Conservation (phyloP, 2,797 vertebrate genomes). For the Jordanella pulchra region DNA sequence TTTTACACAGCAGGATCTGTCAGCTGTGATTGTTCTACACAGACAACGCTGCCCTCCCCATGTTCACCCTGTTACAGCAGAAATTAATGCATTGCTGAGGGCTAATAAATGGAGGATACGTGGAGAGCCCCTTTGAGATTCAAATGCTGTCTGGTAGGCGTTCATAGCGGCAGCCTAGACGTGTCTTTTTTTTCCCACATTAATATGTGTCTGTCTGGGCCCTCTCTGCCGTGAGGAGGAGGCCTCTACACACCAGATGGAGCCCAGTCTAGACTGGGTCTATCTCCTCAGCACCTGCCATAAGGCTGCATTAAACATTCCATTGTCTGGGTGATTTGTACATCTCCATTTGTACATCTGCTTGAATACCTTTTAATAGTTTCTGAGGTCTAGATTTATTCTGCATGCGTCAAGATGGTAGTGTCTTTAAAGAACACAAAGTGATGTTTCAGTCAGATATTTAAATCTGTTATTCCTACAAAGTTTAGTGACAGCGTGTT, state of each 20-base stretch:
- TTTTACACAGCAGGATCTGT: conserved; percentile 32
- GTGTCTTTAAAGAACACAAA: conserved; percentile 16
- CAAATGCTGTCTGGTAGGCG: conserved; percentile 77
- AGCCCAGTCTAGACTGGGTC: conserved; percentile 78
- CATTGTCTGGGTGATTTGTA: conserved; percentile 72
- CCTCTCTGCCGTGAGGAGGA: conserved; percentile 76
- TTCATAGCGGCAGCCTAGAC: conserved; percentile 75
- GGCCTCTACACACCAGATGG: conserved; percentile 81
- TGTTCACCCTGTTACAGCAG: conserved; percentile 41
- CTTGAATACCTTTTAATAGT: conserved; percentile 32
- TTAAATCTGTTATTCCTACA: background rate
- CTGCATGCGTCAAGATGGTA: conserved; percentile 17
- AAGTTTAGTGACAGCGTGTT: background rate
- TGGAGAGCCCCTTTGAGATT: conserved; percentile 77
- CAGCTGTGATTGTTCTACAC: conserved; percentile 16
- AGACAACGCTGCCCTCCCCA: conserved; percentile 39
- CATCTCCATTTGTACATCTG: conserved; percentile 36
- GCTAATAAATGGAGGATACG: conserved; percentile 78
- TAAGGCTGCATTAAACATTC: conserved; percentile 52
- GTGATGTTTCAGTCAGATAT: background rate
- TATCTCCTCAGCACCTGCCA: conserved; percentile 79
- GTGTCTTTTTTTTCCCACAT: conserved; percentile 79
- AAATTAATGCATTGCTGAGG: conserved; percentile 72
- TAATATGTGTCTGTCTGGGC: conserved; percentile 83
- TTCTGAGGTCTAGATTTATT: conserved; percentile 28